Evolutionary conservation across 2,113 vertebrate species (phyloP).

Genomic region (Anarrhichthys ocellatus): DNA sequence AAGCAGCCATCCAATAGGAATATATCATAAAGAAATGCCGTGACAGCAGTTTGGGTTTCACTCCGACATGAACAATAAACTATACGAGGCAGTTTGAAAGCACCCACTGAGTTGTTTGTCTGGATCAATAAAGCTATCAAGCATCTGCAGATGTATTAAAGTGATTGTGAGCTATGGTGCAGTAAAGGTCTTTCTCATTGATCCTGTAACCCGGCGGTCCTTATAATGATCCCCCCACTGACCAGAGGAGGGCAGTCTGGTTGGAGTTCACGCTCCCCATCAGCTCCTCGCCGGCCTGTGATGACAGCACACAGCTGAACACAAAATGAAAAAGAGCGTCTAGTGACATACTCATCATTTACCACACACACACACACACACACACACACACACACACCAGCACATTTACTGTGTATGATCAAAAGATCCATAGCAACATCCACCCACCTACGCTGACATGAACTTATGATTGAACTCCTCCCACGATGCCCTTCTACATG

Average conservation of each 20-base stretch:
- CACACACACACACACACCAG: conserved; percentile 14
- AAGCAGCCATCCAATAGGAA: neutral
- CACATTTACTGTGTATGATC: neutral
- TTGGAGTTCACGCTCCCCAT: conserved; percentile 39
- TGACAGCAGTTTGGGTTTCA: neutral
- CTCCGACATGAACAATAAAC: conserved; percentile 6
- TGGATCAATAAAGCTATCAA: conserved; percentile 34
- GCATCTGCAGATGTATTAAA: conserved; percentile 2
- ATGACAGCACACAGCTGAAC: conserved; percentile 14
- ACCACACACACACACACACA: conserved; percentile 6
- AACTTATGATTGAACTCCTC: conserved; percentile 12
- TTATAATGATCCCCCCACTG: conserved; percentile 14
- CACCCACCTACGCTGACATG: neutral
- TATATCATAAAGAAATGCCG: neutral
- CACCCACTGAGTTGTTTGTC: neutral
- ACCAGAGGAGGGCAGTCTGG: conserved; percentile 37
- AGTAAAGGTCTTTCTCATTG: neutral
- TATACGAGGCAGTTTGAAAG: neutral
- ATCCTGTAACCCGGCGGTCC: neutral
- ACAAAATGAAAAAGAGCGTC: neutral
- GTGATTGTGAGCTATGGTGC: neutral
- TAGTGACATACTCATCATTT: neutral
- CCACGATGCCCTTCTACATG: neutral
- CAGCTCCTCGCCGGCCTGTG: conserved; percentile 16
- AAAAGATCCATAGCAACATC: neutral